These are phyloP conservation scores for Grallaria varia DNA, from an alignment of 2,113 vertebrate genomes.

Conservation along the genomic window DNA sequence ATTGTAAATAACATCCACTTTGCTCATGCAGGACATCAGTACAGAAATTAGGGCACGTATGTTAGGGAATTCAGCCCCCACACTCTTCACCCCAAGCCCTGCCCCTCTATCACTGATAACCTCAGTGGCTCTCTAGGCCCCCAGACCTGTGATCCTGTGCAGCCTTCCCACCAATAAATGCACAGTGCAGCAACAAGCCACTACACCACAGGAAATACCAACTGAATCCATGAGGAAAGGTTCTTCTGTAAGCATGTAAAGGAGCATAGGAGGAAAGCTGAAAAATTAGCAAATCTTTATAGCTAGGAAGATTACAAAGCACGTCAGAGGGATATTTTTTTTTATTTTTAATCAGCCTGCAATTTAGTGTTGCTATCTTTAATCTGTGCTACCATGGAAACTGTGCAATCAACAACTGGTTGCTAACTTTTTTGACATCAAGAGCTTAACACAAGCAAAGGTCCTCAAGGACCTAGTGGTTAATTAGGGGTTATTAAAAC, in stretches of 20 bases:
- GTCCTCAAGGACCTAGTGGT: not conserved
- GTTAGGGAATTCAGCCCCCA: not conserved
- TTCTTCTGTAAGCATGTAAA: not conserved
- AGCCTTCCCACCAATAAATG: not conserved
- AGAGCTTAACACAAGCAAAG: not conserved
- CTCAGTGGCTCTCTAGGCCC: not conserved
- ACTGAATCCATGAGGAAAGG: not conserved
- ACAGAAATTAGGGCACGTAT: fast-evolving
- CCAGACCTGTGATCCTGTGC: not conserved
- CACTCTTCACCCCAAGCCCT: not conserved
- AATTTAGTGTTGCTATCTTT: not conserved
- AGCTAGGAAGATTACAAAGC: not conserved
- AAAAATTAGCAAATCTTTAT: not conserved
- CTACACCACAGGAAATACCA: not conserved
- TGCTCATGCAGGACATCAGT: not conserved
- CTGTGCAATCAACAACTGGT: not conserved
- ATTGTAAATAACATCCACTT: not conserved
- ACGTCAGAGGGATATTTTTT: not conserved
- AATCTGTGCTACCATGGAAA: not conserved
- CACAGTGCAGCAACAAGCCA: not conserved
- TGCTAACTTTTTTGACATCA: not conserved
- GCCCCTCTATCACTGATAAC: not conserved
- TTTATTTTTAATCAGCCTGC: not conserved
- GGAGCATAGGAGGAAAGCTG: not conserved
- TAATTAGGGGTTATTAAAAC: not conserved